Conservation (phyloP, 2,113 vertebrate species). For the Gallinago jamesoni region DNA sequence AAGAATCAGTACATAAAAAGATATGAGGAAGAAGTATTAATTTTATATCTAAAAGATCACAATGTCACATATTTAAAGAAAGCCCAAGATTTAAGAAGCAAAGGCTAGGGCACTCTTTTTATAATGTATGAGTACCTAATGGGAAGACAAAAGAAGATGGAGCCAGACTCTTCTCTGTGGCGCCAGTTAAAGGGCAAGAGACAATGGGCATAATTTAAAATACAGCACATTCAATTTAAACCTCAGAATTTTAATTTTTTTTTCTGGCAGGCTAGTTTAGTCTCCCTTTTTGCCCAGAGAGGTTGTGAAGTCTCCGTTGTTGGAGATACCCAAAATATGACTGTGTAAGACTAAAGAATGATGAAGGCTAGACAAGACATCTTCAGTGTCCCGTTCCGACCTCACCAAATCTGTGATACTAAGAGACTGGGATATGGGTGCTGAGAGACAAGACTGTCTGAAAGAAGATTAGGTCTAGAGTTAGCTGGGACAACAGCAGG, state of each 20-base stretch:
- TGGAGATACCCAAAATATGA: background rate
- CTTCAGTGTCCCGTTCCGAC: background rate
- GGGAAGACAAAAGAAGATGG: background rate
- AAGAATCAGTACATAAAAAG: background rate
- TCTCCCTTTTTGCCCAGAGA: background rate
- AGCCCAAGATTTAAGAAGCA: background rate
- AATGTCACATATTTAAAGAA: background rate
- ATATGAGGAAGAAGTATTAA: background rate
- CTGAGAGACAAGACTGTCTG: background rate
- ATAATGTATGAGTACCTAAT: background rate
- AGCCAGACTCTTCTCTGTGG: background rate
- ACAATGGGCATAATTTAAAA: background rate
- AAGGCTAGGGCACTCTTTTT: background rate
- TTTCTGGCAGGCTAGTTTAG: background rate
- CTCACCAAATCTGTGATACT: background rate
- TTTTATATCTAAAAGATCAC: background rate
- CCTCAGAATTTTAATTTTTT: background rate
- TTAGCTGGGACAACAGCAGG: background rate
- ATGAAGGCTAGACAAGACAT: background rate
- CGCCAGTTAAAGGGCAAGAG: background rate
- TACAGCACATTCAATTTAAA: background rate
- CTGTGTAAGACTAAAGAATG: background rate
- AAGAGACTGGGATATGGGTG: background rate
- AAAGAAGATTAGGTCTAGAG: background rate
- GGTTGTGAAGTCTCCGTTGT: background rate